Conservation (phyloP, 2,888 invertebrate species). For the Epirrhoe alternata region DNA sequence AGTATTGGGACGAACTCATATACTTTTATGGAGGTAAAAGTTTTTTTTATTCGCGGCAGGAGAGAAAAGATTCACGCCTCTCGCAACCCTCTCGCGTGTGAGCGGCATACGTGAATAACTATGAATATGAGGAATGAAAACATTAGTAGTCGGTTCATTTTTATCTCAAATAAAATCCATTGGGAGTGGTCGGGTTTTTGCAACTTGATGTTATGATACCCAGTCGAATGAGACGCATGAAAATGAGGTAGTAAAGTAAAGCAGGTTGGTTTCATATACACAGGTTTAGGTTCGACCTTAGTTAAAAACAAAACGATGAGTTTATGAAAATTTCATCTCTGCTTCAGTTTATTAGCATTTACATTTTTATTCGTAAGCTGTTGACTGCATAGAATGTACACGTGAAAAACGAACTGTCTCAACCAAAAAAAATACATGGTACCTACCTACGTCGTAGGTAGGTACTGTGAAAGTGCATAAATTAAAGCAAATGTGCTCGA, state of each 20-base stretch:
- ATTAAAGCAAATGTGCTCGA: background rate
- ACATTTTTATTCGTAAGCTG: background rate
- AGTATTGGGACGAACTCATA: conserved; percentile 84
- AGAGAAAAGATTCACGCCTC: conserved; percentile 77
- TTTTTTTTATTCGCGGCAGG: conserved; percentile 78
- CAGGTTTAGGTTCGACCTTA: conserved; percentile 23
- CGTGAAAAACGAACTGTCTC: too few relatives aligned
- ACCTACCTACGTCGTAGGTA: background rate
- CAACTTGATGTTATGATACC: conserved; percentile 49
- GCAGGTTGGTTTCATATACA: conserved; percentile 28
- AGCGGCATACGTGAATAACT: conserved; percentile 67
- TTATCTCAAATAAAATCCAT: conserved; percentile 59
- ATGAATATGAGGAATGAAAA: conserved; percentile 68
- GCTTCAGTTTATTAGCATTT: conserved; percentile 16
- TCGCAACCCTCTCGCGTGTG: conserved; percentile 63
- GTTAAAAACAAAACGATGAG: conserved; percentile 19
- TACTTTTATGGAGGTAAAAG: conserved; percentile 81
- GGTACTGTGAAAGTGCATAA: background rate
- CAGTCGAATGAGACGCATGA: conserved; percentile 45
- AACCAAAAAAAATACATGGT: background rate
- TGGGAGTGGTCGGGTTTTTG: conserved; percentile 49
- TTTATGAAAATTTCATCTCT: conserved; percentile 19
- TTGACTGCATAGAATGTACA: too few relatives aligned
- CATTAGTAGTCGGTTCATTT: conserved; percentile 66
- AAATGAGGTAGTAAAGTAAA: conserved; percentile 43